These are phyloP conservation scores for Netelia melanura DNA, from an alignment of 2,888 invertebrate species.

Conservation along the genomic window DNA sequence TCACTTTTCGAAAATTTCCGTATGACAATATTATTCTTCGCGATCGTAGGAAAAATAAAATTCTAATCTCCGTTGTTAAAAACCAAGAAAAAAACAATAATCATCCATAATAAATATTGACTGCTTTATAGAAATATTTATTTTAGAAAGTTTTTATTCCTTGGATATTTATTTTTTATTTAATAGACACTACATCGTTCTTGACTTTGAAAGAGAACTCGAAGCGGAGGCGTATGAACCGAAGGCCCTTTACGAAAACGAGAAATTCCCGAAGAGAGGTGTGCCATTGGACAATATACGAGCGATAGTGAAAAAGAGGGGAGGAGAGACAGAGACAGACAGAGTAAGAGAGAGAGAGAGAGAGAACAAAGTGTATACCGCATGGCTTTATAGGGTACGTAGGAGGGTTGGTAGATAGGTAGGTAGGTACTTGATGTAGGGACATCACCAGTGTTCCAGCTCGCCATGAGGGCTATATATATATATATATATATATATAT, in stretches of 20 bases:
- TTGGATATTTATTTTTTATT: background rate
- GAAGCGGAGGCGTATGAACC: background rate
- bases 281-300: background rate
- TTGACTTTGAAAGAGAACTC: slow-evolving; percentile 8
- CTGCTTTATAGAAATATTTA: too few species aligned
- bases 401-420: slow-evolving; percentile 21
- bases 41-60: too few species aligned
- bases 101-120: too few species aligned
- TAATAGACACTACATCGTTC: background rate
- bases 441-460: slow-evolving; percentile 47
- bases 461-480: slow-evolving; percentile 19
- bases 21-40: too few species aligned
- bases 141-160: too few species aligned
- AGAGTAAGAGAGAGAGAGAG: too few species aligned
- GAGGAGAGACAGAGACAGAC: too few species aligned
- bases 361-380: too few species aligned
- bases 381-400: slow-evolving; percentile 10
- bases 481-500: background rate
- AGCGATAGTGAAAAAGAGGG: too few species aligned
- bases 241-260: background rate
- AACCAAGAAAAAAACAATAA: too few species aligned
- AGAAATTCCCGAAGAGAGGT: slow-evolving; percentile 47
- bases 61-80: too few species aligned
- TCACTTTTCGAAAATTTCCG: too few species aligned
- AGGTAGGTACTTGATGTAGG: slow-evolving; percentile 53